Percentiles rank a stretch among this genome's conserved stretches.
Evolutionary conservation across 2,113 vertebrate species (phyloP).

Genomic region (Esox niger): DNA sequence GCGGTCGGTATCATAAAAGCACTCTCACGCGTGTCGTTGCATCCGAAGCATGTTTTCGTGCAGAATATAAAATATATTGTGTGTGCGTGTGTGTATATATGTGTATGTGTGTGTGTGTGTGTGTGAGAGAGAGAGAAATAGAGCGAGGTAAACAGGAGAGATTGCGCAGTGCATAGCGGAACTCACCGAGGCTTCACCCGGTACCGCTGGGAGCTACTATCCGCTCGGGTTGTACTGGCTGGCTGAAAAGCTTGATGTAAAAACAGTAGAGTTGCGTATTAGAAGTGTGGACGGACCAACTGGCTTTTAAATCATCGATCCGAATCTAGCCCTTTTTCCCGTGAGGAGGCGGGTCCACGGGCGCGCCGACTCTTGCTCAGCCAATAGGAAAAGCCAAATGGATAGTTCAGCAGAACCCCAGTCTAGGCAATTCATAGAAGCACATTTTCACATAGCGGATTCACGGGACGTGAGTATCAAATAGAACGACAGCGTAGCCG

Average conservation of each 20-base stretch:
- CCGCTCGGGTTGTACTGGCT: background rate
- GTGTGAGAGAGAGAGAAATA: too few species aligned
- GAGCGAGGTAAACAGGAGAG: background rate
- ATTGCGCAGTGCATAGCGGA: background rate
- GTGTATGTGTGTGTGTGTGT: too few species aligned
- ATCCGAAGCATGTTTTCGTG: too few species aligned
- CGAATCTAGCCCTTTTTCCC: background rate
- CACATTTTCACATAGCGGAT: background rate
- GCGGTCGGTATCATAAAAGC: background rate
- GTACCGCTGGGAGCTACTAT: background rate
- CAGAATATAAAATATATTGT: background rate
- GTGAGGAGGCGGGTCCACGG: background rate
- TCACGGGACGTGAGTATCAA: background rate
- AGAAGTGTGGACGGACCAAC: background rate
- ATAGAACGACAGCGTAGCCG: background rate
- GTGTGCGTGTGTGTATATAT: too few species aligned
- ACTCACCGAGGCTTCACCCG: slow-evolving; percentile 1
- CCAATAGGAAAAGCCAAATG: slow-evolving; percentile 12
- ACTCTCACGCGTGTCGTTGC: too few species aligned
- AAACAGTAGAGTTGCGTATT: background rate
- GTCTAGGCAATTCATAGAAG: background rate
- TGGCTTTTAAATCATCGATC: background rate
- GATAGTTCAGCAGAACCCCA: background rate
- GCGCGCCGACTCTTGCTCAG: background rate
- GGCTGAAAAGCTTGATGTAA: background rate